phyloP scores from a whole-genome alignment of 2,113 vertebrate genomes.

The Euleptes europaea region DNA sequence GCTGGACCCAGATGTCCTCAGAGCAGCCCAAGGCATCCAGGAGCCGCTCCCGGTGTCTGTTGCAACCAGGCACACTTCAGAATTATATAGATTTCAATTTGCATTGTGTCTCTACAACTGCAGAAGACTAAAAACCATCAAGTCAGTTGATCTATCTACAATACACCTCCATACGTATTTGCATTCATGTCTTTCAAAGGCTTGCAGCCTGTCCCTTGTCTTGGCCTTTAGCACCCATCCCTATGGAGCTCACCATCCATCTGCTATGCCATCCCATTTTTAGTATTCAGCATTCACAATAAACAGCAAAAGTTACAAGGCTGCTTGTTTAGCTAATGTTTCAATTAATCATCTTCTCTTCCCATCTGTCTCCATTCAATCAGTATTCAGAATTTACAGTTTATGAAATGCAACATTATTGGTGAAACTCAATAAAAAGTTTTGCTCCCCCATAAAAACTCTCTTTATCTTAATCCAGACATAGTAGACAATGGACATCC shows the following conservation, averaged over 20 bases:
- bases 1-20: no score
- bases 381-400: slow-evolving; percentile 11
- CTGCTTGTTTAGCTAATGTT: slow-evolving; percentile 21
- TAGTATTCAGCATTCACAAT: not conserved
- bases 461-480: not conserved
- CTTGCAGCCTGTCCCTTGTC: not conserved
- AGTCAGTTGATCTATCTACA: not conserved
- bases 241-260: not conserved
- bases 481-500: not conserved
- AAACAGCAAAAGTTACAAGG: not conserved
- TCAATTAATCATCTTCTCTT: slow-evolving; percentile 22
- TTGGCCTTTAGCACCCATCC: fast-evolving
- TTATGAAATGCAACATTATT: slow-evolving; percentile 13
- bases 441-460: not conserved
- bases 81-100: not conserved
- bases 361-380: slow-evolving; percentile 46
- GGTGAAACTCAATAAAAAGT: slow-evolving; percentile 15
- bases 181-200: not conserved
- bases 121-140: not conserved
- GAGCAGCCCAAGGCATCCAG: no score
- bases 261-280: slow-evolving; percentile 24
- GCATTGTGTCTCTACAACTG: not conserved
- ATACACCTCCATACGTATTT: fast-evolving
- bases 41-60: no score
- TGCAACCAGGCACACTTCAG: no score